Conservation (phyloP, 2,888 invertebrate species). For the Synanthedon vespiformis region DNA sequence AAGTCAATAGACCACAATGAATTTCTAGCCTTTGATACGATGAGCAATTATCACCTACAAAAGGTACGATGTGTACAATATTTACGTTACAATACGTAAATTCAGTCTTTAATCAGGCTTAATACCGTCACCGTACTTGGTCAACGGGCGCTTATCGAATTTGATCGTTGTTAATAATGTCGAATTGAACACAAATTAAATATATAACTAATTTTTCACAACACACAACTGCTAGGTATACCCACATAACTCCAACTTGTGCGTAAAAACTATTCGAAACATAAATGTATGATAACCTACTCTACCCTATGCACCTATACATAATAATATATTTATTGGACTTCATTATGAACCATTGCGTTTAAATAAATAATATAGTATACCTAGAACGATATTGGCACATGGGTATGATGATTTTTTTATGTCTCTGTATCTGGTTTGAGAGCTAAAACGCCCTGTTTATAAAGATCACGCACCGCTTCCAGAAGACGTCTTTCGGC, state of each 20-base stretch:
- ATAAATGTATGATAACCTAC: no score
- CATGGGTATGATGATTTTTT: conserved; percentile 6
- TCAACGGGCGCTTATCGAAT: conserved; percentile 21
- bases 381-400: conserved; percentile 33
- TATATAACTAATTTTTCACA: conserved; percentile 12
- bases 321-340: conserved; percentile 26
- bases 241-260: conserved; percentile 21
- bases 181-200: conserved; percentile 1
- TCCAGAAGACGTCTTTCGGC: conserved; percentile 82
- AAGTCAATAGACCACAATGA: conserved; percentile 63
- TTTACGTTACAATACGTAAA: conserved; percentile 38
- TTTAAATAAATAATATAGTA: neutral
- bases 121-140: conserved; percentile 19
- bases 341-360: conserved; percentile 11
- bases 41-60: conserved; percentile 50
- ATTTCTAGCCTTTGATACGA: conserved; percentile 48
- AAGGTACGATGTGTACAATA: conserved; percentile 9
- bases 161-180: conserved; percentile 25
- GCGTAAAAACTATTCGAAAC: conserved; percentile 27
- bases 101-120: conserved; percentile 66
- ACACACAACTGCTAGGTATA: conserved; percentile 22
- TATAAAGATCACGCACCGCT: conserved; percentile 78
- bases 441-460: conserved; percentile 74
- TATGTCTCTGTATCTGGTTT: conserved; percentile 45
- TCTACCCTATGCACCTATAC: conserved; percentile 7